Conservation (phyloP, 2,113 vertebrate species). For the Psilopsiagon aurifrons region DNA sequence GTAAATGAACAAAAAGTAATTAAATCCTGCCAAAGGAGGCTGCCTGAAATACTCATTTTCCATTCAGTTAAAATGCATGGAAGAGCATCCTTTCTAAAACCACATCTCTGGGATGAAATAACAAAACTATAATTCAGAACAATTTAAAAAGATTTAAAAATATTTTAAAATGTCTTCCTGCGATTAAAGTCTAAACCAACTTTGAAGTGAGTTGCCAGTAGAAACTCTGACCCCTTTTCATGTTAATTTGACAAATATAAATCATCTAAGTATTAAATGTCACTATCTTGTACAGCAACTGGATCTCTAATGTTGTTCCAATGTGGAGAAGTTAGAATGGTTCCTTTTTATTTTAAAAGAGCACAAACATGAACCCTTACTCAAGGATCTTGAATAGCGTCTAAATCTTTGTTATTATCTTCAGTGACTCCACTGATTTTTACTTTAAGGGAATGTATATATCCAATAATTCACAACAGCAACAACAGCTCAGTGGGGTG, state of each 20-base stretch:
- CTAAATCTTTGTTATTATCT: neutral
- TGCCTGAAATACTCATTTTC: neutral
- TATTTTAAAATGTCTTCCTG: neutral
- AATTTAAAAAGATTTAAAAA: neutral
- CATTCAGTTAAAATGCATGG: neutral
- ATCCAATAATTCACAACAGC: neutral
- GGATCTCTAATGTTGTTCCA: neutral
- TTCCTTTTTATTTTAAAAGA: neutral
- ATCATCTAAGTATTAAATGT: neutral
- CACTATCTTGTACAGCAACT: neutral
- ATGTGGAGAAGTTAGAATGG: neutral
- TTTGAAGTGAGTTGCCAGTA: neutral
- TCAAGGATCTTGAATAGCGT: neutral
- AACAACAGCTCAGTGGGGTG: neutral
- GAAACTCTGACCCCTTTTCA: neutral
- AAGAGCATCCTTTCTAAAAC: neutral
- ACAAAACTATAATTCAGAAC: neutral
- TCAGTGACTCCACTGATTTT: neutral
- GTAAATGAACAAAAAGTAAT: slow-evolving; percentile 40
- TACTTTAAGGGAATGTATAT: neutral
- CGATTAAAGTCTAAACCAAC: neutral
- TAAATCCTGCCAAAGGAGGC: neutral
- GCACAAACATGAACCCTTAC: neutral
- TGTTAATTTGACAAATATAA: neutral
- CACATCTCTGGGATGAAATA: neutral